Percentiles rank a stretch among this genome's conserved stretches.
Conservation (phyloP, 1,140 invertebrate genomes). For the Acromyrmex charruanus region DNA sequence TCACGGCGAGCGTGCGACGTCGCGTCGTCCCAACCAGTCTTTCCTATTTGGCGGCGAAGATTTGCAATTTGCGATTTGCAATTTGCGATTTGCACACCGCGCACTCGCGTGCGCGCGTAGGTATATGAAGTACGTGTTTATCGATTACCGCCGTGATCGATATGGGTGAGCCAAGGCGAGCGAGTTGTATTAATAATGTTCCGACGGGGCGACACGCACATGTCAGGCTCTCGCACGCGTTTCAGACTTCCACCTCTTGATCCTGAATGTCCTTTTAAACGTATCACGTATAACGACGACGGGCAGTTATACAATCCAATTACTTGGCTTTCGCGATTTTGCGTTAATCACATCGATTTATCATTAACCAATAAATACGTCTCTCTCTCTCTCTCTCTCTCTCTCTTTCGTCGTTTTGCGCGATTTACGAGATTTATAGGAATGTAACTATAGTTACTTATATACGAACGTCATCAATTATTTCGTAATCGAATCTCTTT, state of each 20-base stretch:
- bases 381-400: too few species aligned
- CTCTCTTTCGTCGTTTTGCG: conserved; percentile 7
- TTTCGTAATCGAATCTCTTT: neutral
- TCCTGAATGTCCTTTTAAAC: conserved; percentile 50
- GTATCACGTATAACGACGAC: conserved; percentile 74
- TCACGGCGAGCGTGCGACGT: conserved; percentile 11
- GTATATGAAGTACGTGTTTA: conserved; percentile 75
- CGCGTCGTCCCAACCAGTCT: conserved; percentile 23
- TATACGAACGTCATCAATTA: conserved; percentile 1
- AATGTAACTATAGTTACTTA: neutral
- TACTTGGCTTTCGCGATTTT: conserved; percentile 79
- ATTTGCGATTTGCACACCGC: conserved; percentile 22
- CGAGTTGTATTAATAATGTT: conserved; percentile 82
- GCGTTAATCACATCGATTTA: conserved; percentile 75
- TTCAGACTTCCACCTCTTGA: conserved; percentile 4
- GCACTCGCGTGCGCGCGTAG: conserved; percentile 54
- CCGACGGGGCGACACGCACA: conserved; percentile 37
- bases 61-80: conserved; percentile 49
- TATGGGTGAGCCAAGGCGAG: conserved; percentile 83
- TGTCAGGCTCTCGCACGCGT: neutral
- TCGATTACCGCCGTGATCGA: conserved; percentile 81
- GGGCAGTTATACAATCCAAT: conserved; percentile 81
- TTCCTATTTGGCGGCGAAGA: conserved; percentile 62
- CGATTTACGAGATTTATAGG: neutral
- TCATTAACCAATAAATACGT: conserved; percentile 6